phyloP scores from a whole-genome alignment of 2,888 invertebrate species.

The Microctonus brassicae region DNA sequence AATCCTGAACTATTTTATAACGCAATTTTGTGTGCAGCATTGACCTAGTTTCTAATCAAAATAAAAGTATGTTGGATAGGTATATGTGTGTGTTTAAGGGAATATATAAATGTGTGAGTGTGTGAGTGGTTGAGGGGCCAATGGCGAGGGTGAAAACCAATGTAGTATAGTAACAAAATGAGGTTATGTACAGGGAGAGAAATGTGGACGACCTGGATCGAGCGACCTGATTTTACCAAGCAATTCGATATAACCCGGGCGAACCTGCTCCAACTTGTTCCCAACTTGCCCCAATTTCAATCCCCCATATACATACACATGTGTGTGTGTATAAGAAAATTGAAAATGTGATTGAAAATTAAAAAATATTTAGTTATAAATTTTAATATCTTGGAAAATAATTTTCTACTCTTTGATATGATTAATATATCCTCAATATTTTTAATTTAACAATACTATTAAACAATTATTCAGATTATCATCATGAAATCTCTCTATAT shows the following conservation, averaged over 20 bases:
- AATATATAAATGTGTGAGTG: conserved; percentile 25
- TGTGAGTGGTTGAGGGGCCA: conserved; percentile 33
- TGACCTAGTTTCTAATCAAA: conserved; percentile 58
- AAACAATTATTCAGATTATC: no score
- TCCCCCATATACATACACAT: conserved; percentile 38
- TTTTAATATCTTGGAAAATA: no score
- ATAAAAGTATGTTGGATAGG: conserved; percentile 37
- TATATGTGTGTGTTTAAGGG: conserved; percentile 7
- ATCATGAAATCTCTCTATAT: no score
- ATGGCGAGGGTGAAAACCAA: conserved; percentile 2
- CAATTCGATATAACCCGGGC: conserved; percentile 39
- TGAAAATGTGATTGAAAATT: no score
- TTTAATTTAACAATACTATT: no score
- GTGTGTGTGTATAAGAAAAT: no score
- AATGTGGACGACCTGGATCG: conserved; percentile 62
- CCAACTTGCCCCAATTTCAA: conserved; percentile 22
- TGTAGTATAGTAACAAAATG: conserved; percentile 30
- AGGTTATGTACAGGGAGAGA: conserved; percentile 13
- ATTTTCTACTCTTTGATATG: no score
- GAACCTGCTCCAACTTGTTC: conserved; percentile 53
- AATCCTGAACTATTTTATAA: not conserved
- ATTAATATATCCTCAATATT: no score
- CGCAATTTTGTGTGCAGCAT: conserved; percentile 50
- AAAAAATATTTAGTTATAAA: no score
- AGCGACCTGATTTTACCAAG: conserved; percentile 62